Percentiles rank a stretch among this genome's conserved stretches.
These are phyloP conservation scores for Nephrotoma appendiculata DNA, from an alignment of 2,888 invertebrate species.

Conservation along the genomic window DNA sequence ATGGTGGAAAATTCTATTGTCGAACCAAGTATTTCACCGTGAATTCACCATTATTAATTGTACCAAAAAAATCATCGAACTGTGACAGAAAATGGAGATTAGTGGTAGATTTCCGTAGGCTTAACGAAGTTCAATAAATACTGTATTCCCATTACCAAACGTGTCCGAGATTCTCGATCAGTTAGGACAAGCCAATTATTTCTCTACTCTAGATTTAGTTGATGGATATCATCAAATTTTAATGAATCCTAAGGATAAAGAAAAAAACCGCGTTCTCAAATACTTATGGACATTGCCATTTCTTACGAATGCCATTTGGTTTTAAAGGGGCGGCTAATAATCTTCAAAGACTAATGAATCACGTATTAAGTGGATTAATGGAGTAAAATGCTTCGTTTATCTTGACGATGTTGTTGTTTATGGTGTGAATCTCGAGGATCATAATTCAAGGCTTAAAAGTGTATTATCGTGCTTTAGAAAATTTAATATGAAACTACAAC, in stretches of 20 bases:
- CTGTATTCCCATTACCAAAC: slow-evolving; percentile 6
- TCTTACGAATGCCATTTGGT: not conserved
- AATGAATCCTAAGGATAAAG: slow-evolving; percentile 8
- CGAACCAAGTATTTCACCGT: not conserved
- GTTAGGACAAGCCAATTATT: slow-evolving; percentile 9
- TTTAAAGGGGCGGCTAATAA: not conserved
- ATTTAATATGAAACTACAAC: slow-evolving; percentile 15
- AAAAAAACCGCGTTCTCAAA: slow-evolving; percentile 15
- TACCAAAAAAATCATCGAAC: not conserved
- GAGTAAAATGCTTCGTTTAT: not conserved
- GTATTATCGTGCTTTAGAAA: slow-evolving; percentile 14
- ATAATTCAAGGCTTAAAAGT: slow-evolving; percentile 12
- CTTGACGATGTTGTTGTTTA: slow-evolving; percentile 6
- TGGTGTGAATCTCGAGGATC: slow-evolving; percentile 16
- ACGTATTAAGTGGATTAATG: not conserved
- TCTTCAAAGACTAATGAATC: not conserved
- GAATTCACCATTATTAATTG: not conserved
- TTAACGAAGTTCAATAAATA: not conserved
- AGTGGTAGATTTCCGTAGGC: not conserved
- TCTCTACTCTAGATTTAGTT: slow-evolving; percentile 12
- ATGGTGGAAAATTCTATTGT: not conserved
- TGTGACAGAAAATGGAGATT: not conserved
- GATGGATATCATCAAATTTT: slow-evolving; percentile 11
- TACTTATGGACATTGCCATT: not conserved
- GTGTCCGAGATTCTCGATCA: slow-evolving; percentile 11